These are phyloP conservation scores for Drosophila koepferae DNA, from an alignment of 2,888 invertebrate species.

Conservation along the genomic window DNA sequence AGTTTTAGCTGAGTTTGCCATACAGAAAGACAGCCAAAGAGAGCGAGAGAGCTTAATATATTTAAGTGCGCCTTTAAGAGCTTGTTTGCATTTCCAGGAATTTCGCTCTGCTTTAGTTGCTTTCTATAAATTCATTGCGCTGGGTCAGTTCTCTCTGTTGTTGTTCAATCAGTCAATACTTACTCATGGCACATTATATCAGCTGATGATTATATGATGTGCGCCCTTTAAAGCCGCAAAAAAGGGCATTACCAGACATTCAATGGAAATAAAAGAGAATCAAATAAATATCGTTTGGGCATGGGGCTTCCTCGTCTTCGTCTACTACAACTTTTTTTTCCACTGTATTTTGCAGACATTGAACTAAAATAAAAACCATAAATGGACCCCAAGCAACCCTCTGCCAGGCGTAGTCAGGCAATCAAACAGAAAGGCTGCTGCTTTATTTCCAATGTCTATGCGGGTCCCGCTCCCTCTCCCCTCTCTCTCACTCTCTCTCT, in stretches of 20 bases:
- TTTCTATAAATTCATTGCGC: conserved; percentile 20
- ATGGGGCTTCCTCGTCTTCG: conserved; percentile 1
- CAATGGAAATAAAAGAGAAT: conserved; percentile 61
- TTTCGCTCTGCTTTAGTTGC: not conserved
- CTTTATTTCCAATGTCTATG: conserved; percentile 57
- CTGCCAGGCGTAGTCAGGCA: conserved; percentile 44
- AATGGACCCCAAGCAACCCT: conserved; percentile 42
- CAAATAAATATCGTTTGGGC: conserved; percentile 45
- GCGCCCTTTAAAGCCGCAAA: conserved; percentile 60
- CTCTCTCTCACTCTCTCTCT: conserved; percentile 3
- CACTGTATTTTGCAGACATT: conserved; percentile 40
- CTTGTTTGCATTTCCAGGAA: not conserved
- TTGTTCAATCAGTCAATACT: conserved; percentile 50
- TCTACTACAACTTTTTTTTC: not conserved
- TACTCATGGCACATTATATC: conserved; percentile 57
- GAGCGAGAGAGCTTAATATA: not conserved
- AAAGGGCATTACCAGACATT: conserved; percentile 37
- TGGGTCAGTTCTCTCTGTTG: conserved; percentile 18
- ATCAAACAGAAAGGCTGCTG: conserved; percentile 74
- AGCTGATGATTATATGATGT: conserved; percentile 59
- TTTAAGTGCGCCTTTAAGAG: conserved; percentile 28
- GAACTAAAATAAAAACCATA: conserved; percentile 73
- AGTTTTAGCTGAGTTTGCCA: conserved; percentile 15
- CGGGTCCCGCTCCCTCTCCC: conserved; percentile 4
- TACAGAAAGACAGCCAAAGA: not conserved